phyloP scores from a whole-genome alignment of 2,888 invertebrate species.

The Blera fallax region DNA sequence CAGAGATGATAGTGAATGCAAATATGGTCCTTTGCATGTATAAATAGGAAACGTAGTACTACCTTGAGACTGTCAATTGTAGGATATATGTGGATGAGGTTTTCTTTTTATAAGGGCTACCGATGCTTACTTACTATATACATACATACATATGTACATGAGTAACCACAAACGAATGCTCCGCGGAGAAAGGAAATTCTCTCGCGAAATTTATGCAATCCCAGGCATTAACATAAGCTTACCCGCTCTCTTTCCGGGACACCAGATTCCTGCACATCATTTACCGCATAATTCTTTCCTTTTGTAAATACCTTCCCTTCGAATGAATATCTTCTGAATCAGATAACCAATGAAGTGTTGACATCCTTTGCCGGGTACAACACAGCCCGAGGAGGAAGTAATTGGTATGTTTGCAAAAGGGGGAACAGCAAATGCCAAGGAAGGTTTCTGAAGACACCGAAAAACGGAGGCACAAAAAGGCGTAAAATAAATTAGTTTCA shows the following conservation, averaged over 20 bases:
- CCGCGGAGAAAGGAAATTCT: conserved; percentile 18
- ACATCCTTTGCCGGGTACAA: conserved; percentile 16
- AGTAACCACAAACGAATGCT: conserved; percentile 7
- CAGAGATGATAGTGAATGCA: conserved; percentile 4
- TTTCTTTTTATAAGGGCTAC: conserved; percentile 18
- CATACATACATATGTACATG: too few species aligned
- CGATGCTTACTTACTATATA: neutral
- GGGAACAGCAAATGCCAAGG: neutral
- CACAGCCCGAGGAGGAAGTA: conserved; percentile 13
- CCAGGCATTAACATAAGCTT: conserved; percentile 54
- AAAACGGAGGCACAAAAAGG: conserved; percentile 1
- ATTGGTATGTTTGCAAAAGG: conserved; percentile 44
- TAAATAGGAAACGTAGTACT: conserved; percentile 44
- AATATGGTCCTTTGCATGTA: conserved; percentile 49
- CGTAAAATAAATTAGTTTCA: conserved; percentile 57
- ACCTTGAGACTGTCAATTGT: conserved; percentile 18
- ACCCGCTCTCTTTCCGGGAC: neutral
- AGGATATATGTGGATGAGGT: neutral
- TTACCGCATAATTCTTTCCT: conserved; percentile 32
- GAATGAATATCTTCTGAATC: conserved; percentile 27
- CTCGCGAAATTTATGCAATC: conserved; percentile 34
- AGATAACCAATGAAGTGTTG: conserved; percentile 68
- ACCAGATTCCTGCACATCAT: conserved; percentile 29
- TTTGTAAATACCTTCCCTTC: neutral
- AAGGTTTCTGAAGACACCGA: conserved; percentile 7